Base-by-base conservation (phyloP, 2,113 vertebrate genomes). In the Ptilorrhoa leucosticta region DNA sequence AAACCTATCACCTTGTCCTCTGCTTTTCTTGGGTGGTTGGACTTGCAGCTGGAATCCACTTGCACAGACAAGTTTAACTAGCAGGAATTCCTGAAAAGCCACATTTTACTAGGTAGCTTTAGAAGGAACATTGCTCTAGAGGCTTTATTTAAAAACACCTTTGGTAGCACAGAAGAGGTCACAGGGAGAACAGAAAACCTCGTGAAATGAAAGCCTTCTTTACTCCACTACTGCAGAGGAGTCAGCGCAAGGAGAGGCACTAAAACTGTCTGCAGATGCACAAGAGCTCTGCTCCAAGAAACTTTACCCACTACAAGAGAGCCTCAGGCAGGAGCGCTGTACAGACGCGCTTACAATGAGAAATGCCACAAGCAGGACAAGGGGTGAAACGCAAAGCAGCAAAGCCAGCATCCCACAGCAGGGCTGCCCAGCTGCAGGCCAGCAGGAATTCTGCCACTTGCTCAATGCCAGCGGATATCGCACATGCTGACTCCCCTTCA, bases 71-170 rank as follows among this genome's bases (percentile, higher is more conserved):
- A 90, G 51, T 60, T 90, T 71, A 93, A 78, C 44, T 10, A 82
- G 76, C 33, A 87, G 47, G 37, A 58, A 83, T 90, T 92, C 85
- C 80, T 77, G 77, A 92, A 95, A 90, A 91, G 76, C 48, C 47
- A 57, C 39, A 66, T 66, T 95, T 88, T 40, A 51, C 78, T 48
- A 10, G 0, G 10, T 28, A 77, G 50, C 33, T 83, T 86, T 69
- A 89, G 31, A 69, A 76, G 44, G 21, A 70, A 50, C 26, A n/a
- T 1, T 20, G 45, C 11, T 80, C 37, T 65, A 61, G 22, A 61
- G 9, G 37, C 28, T 86, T 89, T 76, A 42, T 31, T 89, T 87
- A 63, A 87, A 73, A 91, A 40, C 28, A 60, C 19, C 15, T 71
- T 88, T 65, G 39, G 35, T 7, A 79, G 48, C 53, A 83, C 47